Conservation (phyloP, 2,797 vertebrate species). For the Mus caroli region DNA sequence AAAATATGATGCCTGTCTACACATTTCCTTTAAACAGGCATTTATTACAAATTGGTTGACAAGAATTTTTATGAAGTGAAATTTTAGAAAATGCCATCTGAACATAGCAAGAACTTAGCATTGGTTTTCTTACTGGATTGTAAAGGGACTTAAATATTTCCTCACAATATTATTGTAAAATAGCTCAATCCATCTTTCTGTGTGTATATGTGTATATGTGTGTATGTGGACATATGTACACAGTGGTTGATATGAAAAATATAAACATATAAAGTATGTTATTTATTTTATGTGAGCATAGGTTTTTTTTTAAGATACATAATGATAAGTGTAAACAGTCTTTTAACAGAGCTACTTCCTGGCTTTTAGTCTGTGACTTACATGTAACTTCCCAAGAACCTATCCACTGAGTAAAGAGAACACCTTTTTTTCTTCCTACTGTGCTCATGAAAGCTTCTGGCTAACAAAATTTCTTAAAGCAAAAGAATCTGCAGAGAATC, state of each 20-base stretch:
- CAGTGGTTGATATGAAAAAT: neutral
- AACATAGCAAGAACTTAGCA: neutral
- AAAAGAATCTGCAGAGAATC: slow-evolving; percentile 24
- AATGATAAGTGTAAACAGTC: slow-evolving; percentile 12
- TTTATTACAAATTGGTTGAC: slow-evolving; percentile 50
- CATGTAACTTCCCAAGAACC: slow-evolving; percentile 46
- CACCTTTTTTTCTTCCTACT: slow-evolving; percentile 57
- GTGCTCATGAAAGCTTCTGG: slow-evolving; percentile 23
- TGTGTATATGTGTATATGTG: neutral
- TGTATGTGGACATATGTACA: neutral
- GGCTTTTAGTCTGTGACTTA: slow-evolving; percentile 48
- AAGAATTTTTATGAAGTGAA: slow-evolving; percentile 24
- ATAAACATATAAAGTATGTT: neutral
- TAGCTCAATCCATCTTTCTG: neutral
- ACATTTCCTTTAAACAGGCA: slow-evolving; percentile 47
- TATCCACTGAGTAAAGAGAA: slow-evolving; percentile 20
- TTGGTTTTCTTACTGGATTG: neutral
- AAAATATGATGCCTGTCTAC: slow-evolving; percentile 18
- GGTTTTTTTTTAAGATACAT: neutral
- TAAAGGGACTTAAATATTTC: slow-evolving; percentile 2
- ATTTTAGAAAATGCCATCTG: slow-evolving; percentile 63
- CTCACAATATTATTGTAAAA: neutral
- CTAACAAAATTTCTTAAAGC: slow-evolving; percentile 51
- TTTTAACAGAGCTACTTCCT: slow-evolving; percentile 25
- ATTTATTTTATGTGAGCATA: neutral